Percentiles rank a stretch among this genome's conserved stretches.
Conservation (phyloP, 2,113 vertebrate genomes). For the Leptosomus discolor region DNA sequence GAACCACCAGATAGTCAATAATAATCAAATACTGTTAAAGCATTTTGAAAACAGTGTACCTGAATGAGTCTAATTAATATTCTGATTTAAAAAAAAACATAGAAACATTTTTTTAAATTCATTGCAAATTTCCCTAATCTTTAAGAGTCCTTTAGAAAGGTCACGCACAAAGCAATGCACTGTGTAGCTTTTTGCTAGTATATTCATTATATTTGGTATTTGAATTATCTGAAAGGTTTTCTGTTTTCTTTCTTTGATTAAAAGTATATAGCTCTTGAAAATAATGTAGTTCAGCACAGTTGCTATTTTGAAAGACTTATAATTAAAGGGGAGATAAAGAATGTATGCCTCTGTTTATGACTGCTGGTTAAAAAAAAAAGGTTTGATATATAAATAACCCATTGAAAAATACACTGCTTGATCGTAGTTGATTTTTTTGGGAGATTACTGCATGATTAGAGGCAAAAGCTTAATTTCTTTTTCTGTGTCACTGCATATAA, state of each 20-base stretch:
- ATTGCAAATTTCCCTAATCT: not conserved
- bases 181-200: not conserved
- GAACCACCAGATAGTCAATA: not conserved
- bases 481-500: conserved; percentile 37
- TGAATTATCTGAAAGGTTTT: not conserved
- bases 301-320: not conserved
- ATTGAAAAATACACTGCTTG: not conserved
- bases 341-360: not conserved
- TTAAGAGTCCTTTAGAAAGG: not conserved
- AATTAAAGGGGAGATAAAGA: not conserved
- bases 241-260: not conserved
- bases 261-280: not conserved
- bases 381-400: not conserved
- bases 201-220: not conserved
- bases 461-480: conserved; percentile 41
- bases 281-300: not conserved
- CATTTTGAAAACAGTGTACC: not conserved
- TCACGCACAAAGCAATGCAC: not conserved
- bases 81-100: not conserved
- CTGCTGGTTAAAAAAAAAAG: not conserved
- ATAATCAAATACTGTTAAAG: not conserved
- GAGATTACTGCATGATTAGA: conserved; percentile 26
- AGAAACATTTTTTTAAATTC: not conserved
- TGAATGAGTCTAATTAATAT: not conserved
- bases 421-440: not conserved